These are phyloP conservation scores for Cyprinella venusta DNA, from an alignment of 2,797 vertebrate species.

Conservation along the genomic window DNA sequence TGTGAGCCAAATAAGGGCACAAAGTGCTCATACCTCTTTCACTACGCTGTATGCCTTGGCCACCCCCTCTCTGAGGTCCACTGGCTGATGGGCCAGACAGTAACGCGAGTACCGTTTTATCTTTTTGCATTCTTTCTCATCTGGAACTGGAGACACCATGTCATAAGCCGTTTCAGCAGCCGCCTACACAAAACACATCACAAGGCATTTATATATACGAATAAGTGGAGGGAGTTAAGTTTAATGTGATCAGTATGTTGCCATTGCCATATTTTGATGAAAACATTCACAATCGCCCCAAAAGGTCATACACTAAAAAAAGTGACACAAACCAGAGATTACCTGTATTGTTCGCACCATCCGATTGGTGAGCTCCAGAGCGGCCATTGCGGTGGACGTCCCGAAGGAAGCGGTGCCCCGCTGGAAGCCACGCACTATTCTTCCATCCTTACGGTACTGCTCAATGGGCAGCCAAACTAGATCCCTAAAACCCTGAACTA, in stretches of 20 bases:
- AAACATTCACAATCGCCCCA: no score
- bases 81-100: constrained; percentile 91
- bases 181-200: constrained; percentile 76
- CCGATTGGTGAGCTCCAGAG: constrained; percentile 95
- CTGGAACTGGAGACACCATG: constrained; percentile 95
- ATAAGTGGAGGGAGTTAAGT: neutral
- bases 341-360: constrained; percentile 99
- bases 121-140: constrained; percentile 86
- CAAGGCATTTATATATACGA: neutral
- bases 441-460: constrained; percentile 96
- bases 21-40: constrained; percentile 85
- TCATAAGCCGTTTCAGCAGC: constrained; percentile 98
- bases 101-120: constrained; percentile 88
- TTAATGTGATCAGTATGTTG: neutral
- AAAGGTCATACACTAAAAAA: neutral
- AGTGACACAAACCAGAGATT: constrained; percentile 45
- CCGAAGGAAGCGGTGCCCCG: constrained; percentile 96
- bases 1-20: neutral
- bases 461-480: constrained; percentile 97
- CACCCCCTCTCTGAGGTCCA: constrained; percentile 95
- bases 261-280: no score
- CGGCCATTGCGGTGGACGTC: constrained; percentile 98
- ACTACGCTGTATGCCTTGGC: constrained; percentile 98
- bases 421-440: constrained; percentile 94
- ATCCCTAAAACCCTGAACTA: constrained; percentile 96